Evolutionary conservation across 1,140 invertebrate species (phyloP), one percentile per base, ranked within the genome.

Genomic region (Drosophila littoralis): DNA sequence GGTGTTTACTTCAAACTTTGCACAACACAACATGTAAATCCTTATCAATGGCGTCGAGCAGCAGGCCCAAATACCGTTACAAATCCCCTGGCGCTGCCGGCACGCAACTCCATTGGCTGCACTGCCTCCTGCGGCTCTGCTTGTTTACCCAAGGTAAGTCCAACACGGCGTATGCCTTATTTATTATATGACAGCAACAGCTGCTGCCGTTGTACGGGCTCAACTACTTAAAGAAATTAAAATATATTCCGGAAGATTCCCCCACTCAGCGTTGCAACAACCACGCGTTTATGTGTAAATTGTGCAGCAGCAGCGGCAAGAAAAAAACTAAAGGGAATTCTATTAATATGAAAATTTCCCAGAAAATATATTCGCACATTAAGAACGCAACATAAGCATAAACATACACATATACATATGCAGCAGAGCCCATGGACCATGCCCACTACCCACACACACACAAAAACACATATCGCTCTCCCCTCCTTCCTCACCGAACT

Each of bases 221-320:
- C 51, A 51, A 63, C 45, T 85, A 75, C 82, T 85, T 81, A 78
- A 75, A 60, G 59, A 67, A 86, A 86, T 85, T 78, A 78, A 85
- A 84, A 75, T 70, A 64, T 55, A 43, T 65, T 28, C 17, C 28
- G 33, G 46, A 32, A 36, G 17, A 28, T 15, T 13, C 7, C 50
- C 1, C 48, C 38, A 12, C 9, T 35, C 22, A 12, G 42, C 42
- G 64, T 22, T 60, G 55, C 70, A 73, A 50, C 48, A 46, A 48
- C 40, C 40, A 13, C 22, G 60, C 69, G 68, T 50, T 61, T 61
- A 74, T 69, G 50, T 61, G 71, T 40, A 6, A 66, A 63, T 22
- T 46, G 38, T 40, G 28, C 28, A 33, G 36, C 33, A 22, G 8
- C 36, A 10, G 10, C 28, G 12, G 43, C 15, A 15, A 45, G n/a